Conservation (phyloP, 2,888 invertebrate species). For the Lasioglossum calceatum region DNA sequence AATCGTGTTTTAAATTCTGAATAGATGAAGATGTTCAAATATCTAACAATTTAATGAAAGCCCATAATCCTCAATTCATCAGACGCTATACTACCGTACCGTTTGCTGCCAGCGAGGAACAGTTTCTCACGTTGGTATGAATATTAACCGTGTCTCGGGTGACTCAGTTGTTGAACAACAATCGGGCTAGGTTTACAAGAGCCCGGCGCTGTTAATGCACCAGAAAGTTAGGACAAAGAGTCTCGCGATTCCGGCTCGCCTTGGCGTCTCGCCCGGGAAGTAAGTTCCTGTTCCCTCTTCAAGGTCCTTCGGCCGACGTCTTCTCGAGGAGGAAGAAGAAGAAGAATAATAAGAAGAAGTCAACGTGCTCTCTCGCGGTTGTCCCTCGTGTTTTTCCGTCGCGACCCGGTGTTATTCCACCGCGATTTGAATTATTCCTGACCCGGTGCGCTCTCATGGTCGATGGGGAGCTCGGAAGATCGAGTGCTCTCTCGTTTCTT, state of each 20-base stretch:
- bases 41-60: background rate
- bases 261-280: slow-evolving; percentile 71
- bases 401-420: slow-evolving; percentile 29
- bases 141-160: slow-evolving; percentile 1
- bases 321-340: background rate
- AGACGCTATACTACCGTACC: background rate
- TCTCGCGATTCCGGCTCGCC: slow-evolving; percentile 72
- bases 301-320: slow-evolving; percentile 67
- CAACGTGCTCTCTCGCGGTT: slow-evolving; percentile 65
- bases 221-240: slow-evolving; percentile 61
- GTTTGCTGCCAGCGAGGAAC: background rate
- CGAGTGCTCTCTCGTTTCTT: background rate
- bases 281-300: slow-evolving; percentile 77
- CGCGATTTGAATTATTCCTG: slow-evolving; percentile 28
- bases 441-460: slow-evolving; percentile 42
- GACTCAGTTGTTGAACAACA: slow-evolving; percentile 3
- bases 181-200: slow-evolving; percentile 19
- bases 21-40: background rate
- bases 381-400: slow-evolving; percentile 49
- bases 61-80: background rate
- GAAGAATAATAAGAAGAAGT: slow-evolving; percentile 56
- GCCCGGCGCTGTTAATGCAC: slow-evolving; percentile 20
- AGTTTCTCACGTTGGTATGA: background rate
- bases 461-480: slow-evolving; percentile 5
- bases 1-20: too few relatives aligned